Conservation (phyloP, 2,888 invertebrate species). For the Pristionchus exspectatus region DNA sequence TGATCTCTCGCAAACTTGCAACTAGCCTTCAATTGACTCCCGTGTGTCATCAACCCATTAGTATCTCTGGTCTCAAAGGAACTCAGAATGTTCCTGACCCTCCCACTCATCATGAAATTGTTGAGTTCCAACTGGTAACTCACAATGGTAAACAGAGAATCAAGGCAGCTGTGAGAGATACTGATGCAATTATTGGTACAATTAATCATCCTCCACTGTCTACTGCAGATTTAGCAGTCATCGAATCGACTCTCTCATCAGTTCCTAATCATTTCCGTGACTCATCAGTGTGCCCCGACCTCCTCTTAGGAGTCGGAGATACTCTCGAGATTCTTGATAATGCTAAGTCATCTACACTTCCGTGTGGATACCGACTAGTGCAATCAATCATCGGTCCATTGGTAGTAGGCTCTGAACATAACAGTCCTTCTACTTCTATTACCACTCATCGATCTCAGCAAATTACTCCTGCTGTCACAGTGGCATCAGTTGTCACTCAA, state of each 20-base stretch:
- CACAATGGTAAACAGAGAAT: not conserved
- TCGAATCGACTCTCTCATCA: not conserved
- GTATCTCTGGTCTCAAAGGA: not conserved
- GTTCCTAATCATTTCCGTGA: not conserved
- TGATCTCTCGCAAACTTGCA: not conserved
- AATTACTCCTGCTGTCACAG: too few relatives aligned
- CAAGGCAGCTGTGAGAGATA: not conserved
- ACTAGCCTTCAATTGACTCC: not conserved
- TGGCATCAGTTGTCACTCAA: too few relatives aligned
- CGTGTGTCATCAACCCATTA: not conserved
- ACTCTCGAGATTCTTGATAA: too few relatives aligned
- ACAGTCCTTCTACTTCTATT: too few relatives aligned
- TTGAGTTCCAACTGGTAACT: not conserved
- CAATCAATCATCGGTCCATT: too few relatives aligned
- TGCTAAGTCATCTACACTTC: too few relatives aligned
- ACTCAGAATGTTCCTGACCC: not conserved
- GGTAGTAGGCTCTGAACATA: too few relatives aligned
- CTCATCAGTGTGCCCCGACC: too few relatives aligned
- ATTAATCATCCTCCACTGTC: not conserved
- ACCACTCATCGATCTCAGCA: too few relatives aligned
- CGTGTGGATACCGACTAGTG: too few relatives aligned
- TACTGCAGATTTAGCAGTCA: not conserved
- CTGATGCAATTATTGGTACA: not conserved
- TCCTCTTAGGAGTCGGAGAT: too few relatives aligned
- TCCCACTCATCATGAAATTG: not conserved